Evolutionary conservation across 2,888 invertebrate species (phyloP).

Genomic region (Camponotus fellah): DNA sequence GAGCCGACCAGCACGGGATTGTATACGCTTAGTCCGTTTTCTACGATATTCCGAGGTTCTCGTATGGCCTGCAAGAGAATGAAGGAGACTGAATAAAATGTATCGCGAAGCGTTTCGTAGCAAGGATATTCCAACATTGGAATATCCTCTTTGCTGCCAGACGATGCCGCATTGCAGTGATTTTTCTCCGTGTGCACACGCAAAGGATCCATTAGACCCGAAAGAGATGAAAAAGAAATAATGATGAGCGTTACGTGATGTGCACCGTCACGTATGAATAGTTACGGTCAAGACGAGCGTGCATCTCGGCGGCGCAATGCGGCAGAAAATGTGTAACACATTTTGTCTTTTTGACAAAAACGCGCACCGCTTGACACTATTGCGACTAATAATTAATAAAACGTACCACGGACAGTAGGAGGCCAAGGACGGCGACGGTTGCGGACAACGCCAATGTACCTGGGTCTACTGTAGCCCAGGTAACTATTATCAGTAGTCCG

Average conservation of each 20-base stretch:
- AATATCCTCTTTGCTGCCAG: not conserved
- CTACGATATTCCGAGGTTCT: conserved; percentile 75
- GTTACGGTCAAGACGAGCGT: conserved; percentile 1
- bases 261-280: conserved; percentile 33
- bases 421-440: conserved; percentile 80
- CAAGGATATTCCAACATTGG: not conserved
- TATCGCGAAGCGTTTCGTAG: not conserved
- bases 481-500: conserved; percentile 83
- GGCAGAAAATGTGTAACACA: conserved; percentile 4
- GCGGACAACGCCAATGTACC: conserved; percentile 78
- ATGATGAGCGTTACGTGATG: not conserved
- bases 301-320: conserved; percentile 20
- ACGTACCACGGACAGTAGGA: conserved; percentile 82
- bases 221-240: conserved; percentile 6
- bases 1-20: conserved; percentile 82
- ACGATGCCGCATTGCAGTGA: conserved; percentile 63
- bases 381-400: conserved; percentile 38
- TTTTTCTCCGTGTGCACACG: conserved; percentile 20
- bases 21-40: conserved; percentile 82
- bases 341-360: conserved; percentile 11
- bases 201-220: conserved; percentile 13
- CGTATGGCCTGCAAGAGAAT: conserved; percentile 72
- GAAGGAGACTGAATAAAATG: not conserved
- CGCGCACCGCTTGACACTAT: conserved; percentile 16
- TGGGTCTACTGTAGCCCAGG: conserved; percentile 80